Base-by-base conservation (phyloP, 2,888 invertebrate genomes). In the Penaeus monodon region DNA sequence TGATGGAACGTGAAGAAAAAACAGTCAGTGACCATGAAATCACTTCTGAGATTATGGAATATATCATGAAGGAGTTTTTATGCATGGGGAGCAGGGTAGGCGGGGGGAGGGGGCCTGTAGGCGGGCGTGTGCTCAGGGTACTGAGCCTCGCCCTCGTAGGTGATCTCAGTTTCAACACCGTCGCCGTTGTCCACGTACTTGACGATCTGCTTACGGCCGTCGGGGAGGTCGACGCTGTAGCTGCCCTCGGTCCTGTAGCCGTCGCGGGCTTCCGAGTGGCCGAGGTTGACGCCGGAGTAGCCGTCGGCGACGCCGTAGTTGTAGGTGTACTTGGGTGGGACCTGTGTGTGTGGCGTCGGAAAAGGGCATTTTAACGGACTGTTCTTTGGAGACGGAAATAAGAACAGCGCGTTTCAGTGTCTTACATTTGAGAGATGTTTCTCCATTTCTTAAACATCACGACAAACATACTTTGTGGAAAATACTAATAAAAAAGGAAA, bases 181-280 rank as follows among this genome's bases (percentile, higher is more conserved):
- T 89, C 86, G 63, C 88, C 88, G 65, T 88, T 84, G 88, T 86
- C 89, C 64, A 84, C 74, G 82, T 89, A 89, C 33, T 63, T 86
- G 66, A 89, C 88, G 81, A 70, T 88, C 84, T 89, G 89, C 57
- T 85, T 86, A 79, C 89, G 89, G 66, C 89, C 89, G 84, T 89
- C 89, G 44, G 89, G 89, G 64, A 89, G 89, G 84, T 88, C 84
- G 57, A 89, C 89, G 22, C 85, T 74, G 86, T 88, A 89, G 73
- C 88, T 81, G 81, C 89, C 89, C 78, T 88, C 84, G 33, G 87
- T 87, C 80, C 85, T 89, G 84, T 88, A 88, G 38, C 81, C 88
- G n/a, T 89, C 86, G 24, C 82, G 87, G 66, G 38, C 57, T 65
- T 88, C 84, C 3, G 76, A 49, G 76, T 82, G 85, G 33, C 76